Evolutionary conservation across 1,140 invertebrate genomes (phyloP).

Genomic region (Colletes latitarsis): DNA sequence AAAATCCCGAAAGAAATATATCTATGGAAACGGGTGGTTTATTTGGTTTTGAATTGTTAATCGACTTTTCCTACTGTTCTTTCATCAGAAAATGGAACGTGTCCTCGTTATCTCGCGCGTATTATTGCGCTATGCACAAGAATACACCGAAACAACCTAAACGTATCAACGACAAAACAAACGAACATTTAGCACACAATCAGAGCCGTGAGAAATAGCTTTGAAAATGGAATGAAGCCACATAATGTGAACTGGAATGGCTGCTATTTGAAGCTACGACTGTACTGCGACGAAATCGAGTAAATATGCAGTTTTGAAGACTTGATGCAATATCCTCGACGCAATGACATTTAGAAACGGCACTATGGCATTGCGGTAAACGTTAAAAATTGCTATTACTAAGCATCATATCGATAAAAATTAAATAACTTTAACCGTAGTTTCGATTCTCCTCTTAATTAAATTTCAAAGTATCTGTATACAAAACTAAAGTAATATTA

Average conservation of each 20-base stretch:
- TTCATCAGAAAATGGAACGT: not conserved
- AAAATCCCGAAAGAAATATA: not conserved
- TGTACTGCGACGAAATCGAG: not conserved
- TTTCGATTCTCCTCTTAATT: too few species aligned
- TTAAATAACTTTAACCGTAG: too few species aligned
- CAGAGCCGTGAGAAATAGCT: constrained; percentile 17
- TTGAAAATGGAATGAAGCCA: constrained; percentile 21
- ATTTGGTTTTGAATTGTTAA: not conserved
- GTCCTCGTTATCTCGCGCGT: not conserved
- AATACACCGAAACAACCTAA: constrained; percentile 6
- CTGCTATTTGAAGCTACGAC: not conserved
- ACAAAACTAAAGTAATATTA: too few species aligned
- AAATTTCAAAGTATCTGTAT: too few species aligned
- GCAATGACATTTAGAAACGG: not conserved
- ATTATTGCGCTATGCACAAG: not conserved
- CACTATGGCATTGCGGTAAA: not conserved
- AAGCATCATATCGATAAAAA: too few species aligned
- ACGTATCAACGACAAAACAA: constrained; percentile 6
- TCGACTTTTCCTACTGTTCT: not conserved
- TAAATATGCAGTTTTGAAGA: not conserved
- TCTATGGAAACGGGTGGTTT: not conserved
- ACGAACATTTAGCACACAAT: constrained; percentile 16
- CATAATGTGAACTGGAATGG: constrained; percentile 5
- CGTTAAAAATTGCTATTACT: too few species aligned
- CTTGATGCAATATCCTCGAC: not conserved